Conservation (phyloP, 2,797 vertebrate species). For the Myioborus miniatus region DNA sequence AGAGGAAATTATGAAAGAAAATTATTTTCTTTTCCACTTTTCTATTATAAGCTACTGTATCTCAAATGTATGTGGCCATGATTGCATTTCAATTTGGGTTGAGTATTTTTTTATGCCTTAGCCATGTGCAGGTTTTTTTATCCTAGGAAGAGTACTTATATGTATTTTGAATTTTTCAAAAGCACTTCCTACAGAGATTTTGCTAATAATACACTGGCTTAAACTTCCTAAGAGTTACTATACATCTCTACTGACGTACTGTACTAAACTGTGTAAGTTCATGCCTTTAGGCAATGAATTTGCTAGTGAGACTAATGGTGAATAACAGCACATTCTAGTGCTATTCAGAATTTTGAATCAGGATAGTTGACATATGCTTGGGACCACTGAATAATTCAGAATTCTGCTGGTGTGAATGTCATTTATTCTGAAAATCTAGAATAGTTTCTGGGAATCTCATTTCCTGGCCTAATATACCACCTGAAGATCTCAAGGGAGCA, state of each 20-base stretch:
- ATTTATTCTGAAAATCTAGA: too few relatives aligned
- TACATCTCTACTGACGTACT: slow-evolving; percentile 45
- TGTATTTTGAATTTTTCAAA: slow-evolving; percentile 57
- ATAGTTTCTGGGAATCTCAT: too few relatives aligned
- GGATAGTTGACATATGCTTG: too few relatives aligned
- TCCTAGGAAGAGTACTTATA: slow-evolving; percentile 42
- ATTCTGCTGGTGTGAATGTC: too few relatives aligned
- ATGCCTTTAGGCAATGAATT: slow-evolving; percentile 16
- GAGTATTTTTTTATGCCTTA: slow-evolving; percentile 47
- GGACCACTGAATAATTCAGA: too few relatives aligned
- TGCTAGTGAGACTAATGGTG: neutral
- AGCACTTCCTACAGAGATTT: slow-evolving; percentile 21
- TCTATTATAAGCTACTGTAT: slow-evolving; percentile 7
- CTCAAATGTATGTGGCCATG: slow-evolving; percentile 22
- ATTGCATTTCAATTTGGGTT: slow-evolving; percentile 57
- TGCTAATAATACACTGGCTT: slow-evolving; percentile 54
- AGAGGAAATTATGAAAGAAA: slow-evolving; percentile 51
- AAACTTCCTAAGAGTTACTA: slow-evolving; percentile 50
- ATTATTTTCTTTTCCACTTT: slow-evolving; percentile 31
- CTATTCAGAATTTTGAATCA: too few relatives aligned
- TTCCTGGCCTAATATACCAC: too few relatives aligned
- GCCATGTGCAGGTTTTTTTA: neutral
- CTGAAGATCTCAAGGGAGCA: too few relatives aligned
- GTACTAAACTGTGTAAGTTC: neutral
- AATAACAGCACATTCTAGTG: too few relatives aligned